Evolutionary conservation across 2,113 vertebrate species (phyloP).

Genomic region (Ceyx cyanopectus): DNA sequence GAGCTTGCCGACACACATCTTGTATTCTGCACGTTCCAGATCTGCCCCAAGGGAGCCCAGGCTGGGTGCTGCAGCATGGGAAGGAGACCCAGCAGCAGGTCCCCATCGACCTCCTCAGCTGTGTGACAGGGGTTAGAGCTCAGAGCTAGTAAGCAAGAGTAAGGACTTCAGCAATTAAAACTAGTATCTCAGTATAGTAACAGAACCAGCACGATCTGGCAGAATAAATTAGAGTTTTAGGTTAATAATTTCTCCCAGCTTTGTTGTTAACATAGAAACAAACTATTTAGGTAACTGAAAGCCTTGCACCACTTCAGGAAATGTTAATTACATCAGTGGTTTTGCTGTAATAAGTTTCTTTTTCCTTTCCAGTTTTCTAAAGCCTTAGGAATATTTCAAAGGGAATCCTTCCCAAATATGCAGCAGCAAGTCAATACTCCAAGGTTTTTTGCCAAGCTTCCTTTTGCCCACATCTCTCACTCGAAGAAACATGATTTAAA

Average conservation of each 20-base stretch:
- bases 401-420: slow-evolving; percentile 62
- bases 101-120: neutral
- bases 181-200: neutral
- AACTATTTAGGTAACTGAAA: slow-evolving; percentile 16
- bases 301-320: neutral
- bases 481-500: neutral
- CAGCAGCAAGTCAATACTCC: slow-evolving; percentile 30
- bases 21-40: neutral
- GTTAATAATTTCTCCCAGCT: neutral
- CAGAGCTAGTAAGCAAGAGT: neutral
- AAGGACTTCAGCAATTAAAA: neutral
- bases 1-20: neutral
- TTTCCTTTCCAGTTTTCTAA: slow-evolving; percentile 59
- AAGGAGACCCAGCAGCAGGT: neutral
- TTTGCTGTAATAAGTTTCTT: slow-evolving; percentile 40
- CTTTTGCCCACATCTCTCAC: neutral
- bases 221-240: neutral
- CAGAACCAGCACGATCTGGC: neutral
- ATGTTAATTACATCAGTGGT: slow-evolving; percentile 37
- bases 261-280: neutral
- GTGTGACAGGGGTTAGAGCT: neutral
- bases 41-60: neutral
- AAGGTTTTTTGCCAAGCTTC: neutral
- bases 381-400: slow-evolving; percentile 43
- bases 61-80: neutral